phyloP scores from a whole-genome alignment of 1,140 invertebrate genomes.

The Aphis craccivora region DNA sequence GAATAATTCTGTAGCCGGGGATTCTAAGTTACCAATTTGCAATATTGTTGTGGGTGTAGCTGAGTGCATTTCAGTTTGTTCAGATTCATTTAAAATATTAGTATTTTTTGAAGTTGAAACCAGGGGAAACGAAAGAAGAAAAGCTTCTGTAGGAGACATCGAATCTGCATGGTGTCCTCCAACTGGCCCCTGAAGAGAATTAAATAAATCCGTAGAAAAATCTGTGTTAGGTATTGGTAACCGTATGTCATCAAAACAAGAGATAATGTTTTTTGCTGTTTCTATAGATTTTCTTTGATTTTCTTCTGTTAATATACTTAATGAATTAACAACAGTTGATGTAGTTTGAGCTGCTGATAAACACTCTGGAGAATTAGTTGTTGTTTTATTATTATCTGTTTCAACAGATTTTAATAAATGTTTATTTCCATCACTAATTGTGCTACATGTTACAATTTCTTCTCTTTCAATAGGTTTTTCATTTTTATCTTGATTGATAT shows the following conservation, averaged over 20 bases:
- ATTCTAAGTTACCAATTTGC: constrained; percentile 71
- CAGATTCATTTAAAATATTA: constrained; percentile 68
- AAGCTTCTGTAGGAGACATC: constrained; percentile 79
- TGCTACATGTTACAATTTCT: background rate
- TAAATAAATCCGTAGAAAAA: constrained; percentile 77
- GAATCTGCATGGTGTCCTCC: constrained; percentile 72
- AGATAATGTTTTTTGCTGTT: constrained; percentile 63
- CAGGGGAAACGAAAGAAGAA: constrained; percentile 77
- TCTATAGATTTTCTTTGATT: constrained; percentile 60
- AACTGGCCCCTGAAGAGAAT: constrained; percentile 71
- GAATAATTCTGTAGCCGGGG: constrained; percentile 64
- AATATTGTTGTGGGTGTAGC: constrained; percentile 69
- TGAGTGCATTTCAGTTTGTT: constrained; percentile 67
- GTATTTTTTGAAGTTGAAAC: constrained; percentile 70
- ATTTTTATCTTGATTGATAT: constrained; percentile 50
- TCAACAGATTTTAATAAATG: constrained; percentile 33
- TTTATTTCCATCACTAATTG: background rate
- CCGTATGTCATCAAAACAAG: constrained; percentile 66
- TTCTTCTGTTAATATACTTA: constrained; percentile 53
- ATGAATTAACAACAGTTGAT: constrained; percentile 43
- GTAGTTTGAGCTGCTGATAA: background rate
- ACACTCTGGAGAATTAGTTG: constrained; percentile 58
- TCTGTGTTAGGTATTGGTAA: constrained; percentile 71
- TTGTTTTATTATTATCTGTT: constrained; percentile 58
- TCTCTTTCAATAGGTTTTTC: constrained; percentile 39